Percentiles rank a stretch among this genome's conserved stretches.
Conservation (phyloP, 2,113 vertebrate species). For the Pyrgilauda ruficollis region DNA sequence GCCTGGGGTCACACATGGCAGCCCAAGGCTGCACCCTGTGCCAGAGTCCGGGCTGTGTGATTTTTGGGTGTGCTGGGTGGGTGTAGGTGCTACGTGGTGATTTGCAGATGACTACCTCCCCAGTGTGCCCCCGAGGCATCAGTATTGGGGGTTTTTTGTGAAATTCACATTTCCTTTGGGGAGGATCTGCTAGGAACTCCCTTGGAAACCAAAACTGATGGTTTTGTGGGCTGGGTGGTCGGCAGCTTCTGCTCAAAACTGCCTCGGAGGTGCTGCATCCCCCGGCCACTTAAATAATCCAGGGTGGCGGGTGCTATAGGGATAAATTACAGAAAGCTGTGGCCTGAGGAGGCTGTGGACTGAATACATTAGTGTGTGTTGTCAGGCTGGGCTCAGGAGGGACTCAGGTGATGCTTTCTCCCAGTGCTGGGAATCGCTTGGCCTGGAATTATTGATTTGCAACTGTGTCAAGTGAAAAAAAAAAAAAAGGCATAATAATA, state of each 20-base stretch:
- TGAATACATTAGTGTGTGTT: neutral
- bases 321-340: neutral
- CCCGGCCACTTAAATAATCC: neutral
- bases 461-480: neutral
- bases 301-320: neutral
- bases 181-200: neutral
- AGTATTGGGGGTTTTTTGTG: fast-evolving
- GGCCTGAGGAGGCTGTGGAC: neutral
- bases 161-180: fast-evolving
- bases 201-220: neutral
- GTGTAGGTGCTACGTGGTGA: fast-evolving
- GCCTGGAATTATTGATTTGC: neutral
- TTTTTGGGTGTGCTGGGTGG: neutral
- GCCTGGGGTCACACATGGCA: neutral
- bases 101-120: neutral
- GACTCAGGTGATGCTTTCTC: neutral
- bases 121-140: fast-evolving
- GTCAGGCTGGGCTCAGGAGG: neutral
- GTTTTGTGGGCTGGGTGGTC: neutral
- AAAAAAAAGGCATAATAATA: neutral
- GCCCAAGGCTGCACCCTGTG: neutral
- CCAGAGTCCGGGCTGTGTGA: fast-evolving
- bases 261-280: fast-evolving
- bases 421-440: neutral
- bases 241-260: neutral